Percentiles rank a stretch among this genome's conserved stretches.
Evolutionary conservation across 92 coral and sea anemone genomes (phyloP).

Genomic region (Nematostella vectensis): DNA sequence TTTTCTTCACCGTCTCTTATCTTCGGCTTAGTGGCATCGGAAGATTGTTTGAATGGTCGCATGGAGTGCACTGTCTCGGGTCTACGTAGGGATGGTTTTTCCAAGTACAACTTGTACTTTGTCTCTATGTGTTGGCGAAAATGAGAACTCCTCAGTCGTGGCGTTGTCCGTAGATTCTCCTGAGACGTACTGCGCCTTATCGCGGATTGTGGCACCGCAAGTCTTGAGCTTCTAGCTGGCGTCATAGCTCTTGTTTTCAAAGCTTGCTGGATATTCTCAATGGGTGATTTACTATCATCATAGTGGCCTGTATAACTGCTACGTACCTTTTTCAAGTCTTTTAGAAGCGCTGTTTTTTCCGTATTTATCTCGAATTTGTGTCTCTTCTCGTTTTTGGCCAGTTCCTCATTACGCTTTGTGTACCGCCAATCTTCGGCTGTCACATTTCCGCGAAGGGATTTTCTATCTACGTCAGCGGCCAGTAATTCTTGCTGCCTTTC

Average conservation of each 20-base stretch:
- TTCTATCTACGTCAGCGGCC: slow-evolving; percentile 58
- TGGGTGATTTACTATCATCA: slow-evolving; percentile 56
- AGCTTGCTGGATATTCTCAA: slow-evolving; percentile 71
- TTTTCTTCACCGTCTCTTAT: no score
- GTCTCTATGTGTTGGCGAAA: no score
- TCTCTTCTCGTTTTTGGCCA: slow-evolving; percentile 55
- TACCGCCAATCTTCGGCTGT: slow-evolving; percentile 61
- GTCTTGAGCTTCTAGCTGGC: slow-evolving; percentile 43
- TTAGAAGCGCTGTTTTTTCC: slow-evolving; percentile 44
- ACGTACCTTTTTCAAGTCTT: slow-evolving; percentile 57
- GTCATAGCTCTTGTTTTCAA: slow-evolving; percentile 41
- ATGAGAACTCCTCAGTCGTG: no score
- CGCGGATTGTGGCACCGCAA: slow-evolving; percentile 29
- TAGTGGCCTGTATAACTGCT: slow-evolving; percentile 65
- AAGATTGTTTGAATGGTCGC: not conserved
- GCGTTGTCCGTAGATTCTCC: slow-evolving; percentile 28
- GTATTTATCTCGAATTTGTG: slow-evolving; percentile 39
- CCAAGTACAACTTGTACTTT: not conserved
- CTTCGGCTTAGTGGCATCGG: no score
- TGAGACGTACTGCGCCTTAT: slow-evolving; percentile 54
- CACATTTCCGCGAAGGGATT: slow-evolving; percentile 64
- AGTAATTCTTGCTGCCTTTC: slow-evolving; percentile 65
- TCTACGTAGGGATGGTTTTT: not conserved
- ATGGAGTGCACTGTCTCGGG: not conserved
- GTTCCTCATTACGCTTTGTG: slow-evolving; percentile 28